Base-by-base conservation (phyloP, 2,113 vertebrate genomes). In the Mustela lutreola region DNA sequence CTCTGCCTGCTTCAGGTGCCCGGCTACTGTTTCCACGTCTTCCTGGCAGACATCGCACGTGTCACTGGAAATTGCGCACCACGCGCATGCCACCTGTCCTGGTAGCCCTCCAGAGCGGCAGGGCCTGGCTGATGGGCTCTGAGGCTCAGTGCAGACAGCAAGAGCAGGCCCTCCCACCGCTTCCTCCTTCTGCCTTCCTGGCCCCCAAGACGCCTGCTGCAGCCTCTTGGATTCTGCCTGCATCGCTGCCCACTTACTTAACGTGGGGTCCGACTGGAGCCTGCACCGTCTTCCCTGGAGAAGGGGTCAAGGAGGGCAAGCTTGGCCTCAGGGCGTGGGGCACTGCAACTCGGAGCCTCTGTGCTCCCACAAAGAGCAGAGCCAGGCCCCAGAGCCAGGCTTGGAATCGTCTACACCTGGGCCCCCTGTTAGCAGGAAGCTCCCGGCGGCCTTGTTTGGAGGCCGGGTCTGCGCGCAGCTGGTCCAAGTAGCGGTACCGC, bases 261-360 rank as follows among this genome's bases (percentile, higher is more conserved):
- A 8, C 4, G 0, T 56, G 84, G 39, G 86, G 84, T 15, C 33
- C 56, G 91, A 12, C 11, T 56, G 45, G 90, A 83, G 16, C 71
- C 79, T 4, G 89, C 16, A 1, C 81, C 76, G 65, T 87, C 86
- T 98, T 99, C 97, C 98, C 98, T 99, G 91, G 98, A 98, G 98
- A 99, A 99, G 42, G 99, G 99, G 94, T 99, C 99, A 73, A 99
- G 99, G 81, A 99, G 98, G 21, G 99, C 99, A 75, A 99, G 91
- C 94, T 99, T 99, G 1, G 98, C 98, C 48, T 99, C 98, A 12
- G 99, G 98, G 81, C 99, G 98, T 0, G 62, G 24, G 18, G 97
- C 97, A 26, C 98, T 28, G 67, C 94, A 50, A 39, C 92, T 2
- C 8, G 88, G 90, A 1, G 98, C 98, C 89, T 99, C 99, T 0